Evolutionary conservation across 2,888 invertebrate genomes (phyloP), one percentile per base, ranked within the genome.

Genomic region (Drosophila yooni): DNA sequence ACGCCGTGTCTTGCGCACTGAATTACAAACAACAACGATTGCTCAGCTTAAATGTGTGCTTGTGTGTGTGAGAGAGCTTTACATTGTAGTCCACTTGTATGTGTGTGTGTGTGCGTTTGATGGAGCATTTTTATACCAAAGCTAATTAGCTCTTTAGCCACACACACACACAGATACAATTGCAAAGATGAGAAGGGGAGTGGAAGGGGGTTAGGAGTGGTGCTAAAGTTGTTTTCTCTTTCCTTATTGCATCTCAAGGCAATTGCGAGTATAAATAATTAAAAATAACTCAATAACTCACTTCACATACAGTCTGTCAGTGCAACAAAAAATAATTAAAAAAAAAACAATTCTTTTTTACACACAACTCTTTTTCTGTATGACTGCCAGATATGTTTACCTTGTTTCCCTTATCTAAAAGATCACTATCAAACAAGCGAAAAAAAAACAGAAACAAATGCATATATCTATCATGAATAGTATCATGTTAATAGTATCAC

Each of bases 101-200:
- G 34, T 67, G 40, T 54, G 11, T 54, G 11, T 43, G 43, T 50
- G 29, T 29, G n/a, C 50, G 25, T 34, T 59, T 65, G 62, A 67
- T 71, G 70, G 59, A 74, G 50, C 71, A 73, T 63, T 76, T 86
- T 54, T 67, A 72, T 77, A 78, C 86, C 78, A 46, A 70, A 85
- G 75, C 70, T 80, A 83, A 78, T 83, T 67, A 75, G 73, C 58
- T 86, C 61, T 71, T 76, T 53, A 31, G 5, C 21, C 33, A 38
- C 50, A 61, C 48, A 51, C 54, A 81, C 33, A 53, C 18, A 60
- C n/a, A 52, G 1, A 65, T 10, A 27, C 46, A 40, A 15, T 34
- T 33, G 15, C 15, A n/a, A 10, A 48, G 21, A 15, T 7, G 3
- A 21, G 0, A 25, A n/a, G 10, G 8, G 6, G 5, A 8, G 21